These are phyloP conservation scores for Xylota sylvarum DNA, from an alignment of 2,888 invertebrate species.

Conservation along the genomic window DNA sequence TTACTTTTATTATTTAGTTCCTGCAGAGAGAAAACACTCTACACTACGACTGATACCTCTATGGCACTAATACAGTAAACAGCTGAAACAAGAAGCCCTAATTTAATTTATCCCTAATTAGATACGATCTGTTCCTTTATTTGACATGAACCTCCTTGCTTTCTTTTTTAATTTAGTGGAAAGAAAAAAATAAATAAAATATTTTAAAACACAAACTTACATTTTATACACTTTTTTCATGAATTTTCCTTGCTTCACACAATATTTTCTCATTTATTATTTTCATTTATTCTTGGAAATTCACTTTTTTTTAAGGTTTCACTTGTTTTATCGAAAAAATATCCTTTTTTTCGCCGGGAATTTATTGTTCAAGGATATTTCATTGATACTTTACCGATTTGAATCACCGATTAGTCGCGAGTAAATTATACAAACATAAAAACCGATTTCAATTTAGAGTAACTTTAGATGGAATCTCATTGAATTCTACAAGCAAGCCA, in stretches of 20 bases:
- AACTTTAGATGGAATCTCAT: slow-evolving; percentile 11
- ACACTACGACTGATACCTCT: slow-evolving; percentile 43
- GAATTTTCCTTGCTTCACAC: slow-evolving; percentile 37
- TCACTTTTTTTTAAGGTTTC: slow-evolving; percentile 51
- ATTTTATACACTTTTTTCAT: slow-evolving; percentile 37
- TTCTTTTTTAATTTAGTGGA: slow-evolving; percentile 57
- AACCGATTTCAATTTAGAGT: slow-evolving; percentile 57
- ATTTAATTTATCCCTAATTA: slow-evolving; percentile 72
- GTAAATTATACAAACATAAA: slow-evolving; percentile 32
- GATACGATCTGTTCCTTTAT: slow-evolving; percentile 45
- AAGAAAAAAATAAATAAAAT: slow-evolving; percentile 62
- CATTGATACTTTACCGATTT: slow-evolving; percentile 13
- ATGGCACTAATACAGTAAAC: slow-evolving; percentile 37
- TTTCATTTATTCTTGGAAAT: slow-evolving; percentile 47
- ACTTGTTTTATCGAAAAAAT: slow-evolving; percentile 39
- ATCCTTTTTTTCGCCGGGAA: slow-evolving; percentile 45
- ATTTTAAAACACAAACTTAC: slow-evolving; percentile 57
- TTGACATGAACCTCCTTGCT: slow-evolving; percentile 54
- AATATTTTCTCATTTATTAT: slow-evolving; percentile 51
- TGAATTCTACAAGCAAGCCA: neutral
- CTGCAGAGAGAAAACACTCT: slow-evolving; percentile 49
- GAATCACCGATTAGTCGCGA: slow-evolving; percentile 17
- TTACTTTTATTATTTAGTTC: slow-evolving; percentile 61
- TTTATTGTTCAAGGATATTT: slow-evolving; percentile 44
- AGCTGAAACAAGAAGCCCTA: slow-evolving; percentile 57